phyloP scores from a whole-genome alignment of 2,797 vertebrate species.

The Halcyon leucocephala region DNA sequence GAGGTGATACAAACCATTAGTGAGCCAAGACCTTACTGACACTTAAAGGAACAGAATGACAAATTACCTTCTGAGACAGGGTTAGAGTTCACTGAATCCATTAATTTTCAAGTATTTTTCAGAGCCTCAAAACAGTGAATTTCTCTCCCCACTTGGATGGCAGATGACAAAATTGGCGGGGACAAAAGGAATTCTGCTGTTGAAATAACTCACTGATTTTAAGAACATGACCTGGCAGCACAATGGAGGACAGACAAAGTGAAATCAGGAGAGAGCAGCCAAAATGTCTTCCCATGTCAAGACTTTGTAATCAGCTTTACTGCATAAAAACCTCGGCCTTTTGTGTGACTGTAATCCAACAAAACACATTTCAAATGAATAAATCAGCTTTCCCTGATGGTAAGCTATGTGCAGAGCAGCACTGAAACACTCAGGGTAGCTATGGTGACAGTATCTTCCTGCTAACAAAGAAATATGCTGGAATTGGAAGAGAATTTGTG shows the following conservation, averaged over 20 bases:
- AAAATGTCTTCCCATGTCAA: background rate
- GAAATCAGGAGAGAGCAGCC: background rate
- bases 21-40: background rate
- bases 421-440: background rate
- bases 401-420: background rate
- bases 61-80: background rate
- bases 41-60: background rate
- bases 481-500: background rate
- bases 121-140: background rate
- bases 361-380: background rate
- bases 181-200: background rate
- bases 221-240: background rate
- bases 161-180: background rate
- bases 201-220: slow-evolving; percentile 11
- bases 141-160: background rate
- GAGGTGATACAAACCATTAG: background rate
- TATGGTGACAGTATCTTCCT: background rate
- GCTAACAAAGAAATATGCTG: background rate
- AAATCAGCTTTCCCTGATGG: background rate
- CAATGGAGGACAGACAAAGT: background rate
- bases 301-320: background rate
- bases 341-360: background rate
- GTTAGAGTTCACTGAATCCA: background rate
- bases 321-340: background rate
- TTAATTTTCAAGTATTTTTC: background rate